Percentiles rank a stretch among this genome's conserved stretches.
Conservation (phyloP, 2,888 invertebrate genomes). For the Epinotia ramella region DNA sequence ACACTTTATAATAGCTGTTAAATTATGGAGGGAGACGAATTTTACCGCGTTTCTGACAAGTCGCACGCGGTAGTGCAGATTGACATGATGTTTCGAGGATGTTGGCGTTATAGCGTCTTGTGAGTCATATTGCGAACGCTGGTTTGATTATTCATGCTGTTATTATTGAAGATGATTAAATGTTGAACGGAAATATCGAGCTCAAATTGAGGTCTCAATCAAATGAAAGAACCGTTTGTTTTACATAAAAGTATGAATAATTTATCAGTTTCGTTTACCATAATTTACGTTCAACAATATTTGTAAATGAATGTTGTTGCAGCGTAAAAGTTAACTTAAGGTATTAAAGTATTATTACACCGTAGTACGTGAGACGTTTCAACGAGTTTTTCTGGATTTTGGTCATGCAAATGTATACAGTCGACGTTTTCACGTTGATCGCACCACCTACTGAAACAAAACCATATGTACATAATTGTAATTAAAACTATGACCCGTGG, state of each 20-base stretch:
- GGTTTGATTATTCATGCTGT: constrained; percentile 34
- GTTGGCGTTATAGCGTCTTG: constrained; percentile 14
- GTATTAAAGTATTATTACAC: background rate
- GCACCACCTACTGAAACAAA: too few relatives aligned
- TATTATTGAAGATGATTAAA: constrained; percentile 27
- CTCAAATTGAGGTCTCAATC: constrained; percentile 3
- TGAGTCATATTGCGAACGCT: constrained; percentile 26
- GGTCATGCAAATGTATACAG: too few relatives aligned
- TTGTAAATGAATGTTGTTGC: background rate
- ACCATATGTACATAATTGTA: too few relatives aligned
- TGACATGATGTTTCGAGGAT: constrained; percentile 41
- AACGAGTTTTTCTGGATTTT: background rate
- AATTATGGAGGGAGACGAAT: constrained; percentile 54
- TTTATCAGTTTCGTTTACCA: background rate
- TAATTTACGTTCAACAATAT: background rate
- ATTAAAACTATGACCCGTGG: too few relatives aligned
- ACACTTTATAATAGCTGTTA: constrained; percentile 60
- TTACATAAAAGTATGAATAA: constrained; percentile 5
- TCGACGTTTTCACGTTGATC: too few relatives aligned
- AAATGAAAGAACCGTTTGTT: constrained; percentile 14
- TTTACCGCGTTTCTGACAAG: constrained; percentile 49
- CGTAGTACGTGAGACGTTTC: background rate
- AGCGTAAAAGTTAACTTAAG: background rate
- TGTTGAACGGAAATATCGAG: constrained; percentile 30
- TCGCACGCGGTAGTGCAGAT: constrained; percentile 46